These are phyloP conservation scores for Recurvirostra avosetta DNA, from an alignment of 2,113 vertebrate genomes.

Conservation along the genomic window DNA sequence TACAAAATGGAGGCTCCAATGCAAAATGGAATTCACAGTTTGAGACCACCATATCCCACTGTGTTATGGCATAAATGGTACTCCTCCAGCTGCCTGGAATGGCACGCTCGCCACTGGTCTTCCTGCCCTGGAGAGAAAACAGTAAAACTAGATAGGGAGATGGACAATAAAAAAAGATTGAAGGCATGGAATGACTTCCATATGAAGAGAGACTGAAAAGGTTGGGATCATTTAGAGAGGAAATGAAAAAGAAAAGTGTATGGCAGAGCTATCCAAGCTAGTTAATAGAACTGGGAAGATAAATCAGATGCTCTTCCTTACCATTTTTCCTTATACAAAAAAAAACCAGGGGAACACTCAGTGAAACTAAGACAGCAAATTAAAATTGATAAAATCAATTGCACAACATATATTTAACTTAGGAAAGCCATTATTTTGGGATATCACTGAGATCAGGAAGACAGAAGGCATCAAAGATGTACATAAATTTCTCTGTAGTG, in stretches of 20 bases:
- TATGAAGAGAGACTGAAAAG: conserved; percentile 34
- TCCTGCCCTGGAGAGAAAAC: conserved; percentile 6
- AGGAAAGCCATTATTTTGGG: not conserved
- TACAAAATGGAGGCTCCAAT: conserved; percentile 33
- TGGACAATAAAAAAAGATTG: conserved; percentile 52
- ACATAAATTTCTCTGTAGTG: not conserved
- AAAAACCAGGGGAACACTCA: not conserved
- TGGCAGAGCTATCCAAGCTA: conserved; percentile 21
- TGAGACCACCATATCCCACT: not conserved
- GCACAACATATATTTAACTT: not conserved
- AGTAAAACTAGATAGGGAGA: conserved; percentile 36
- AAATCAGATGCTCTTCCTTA: conserved; percentile 29
- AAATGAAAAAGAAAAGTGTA: conserved; percentile 54
- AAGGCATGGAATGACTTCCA: conserved; percentile 55
- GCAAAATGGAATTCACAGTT: conserved; percentile 41
- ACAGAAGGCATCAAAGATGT: not conserved
- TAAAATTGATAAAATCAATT: conserved; percentile 12
- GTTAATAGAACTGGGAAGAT: conserved; percentile 26
- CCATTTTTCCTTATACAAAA: not conserved
- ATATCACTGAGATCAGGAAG: not conserved
- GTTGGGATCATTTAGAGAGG: conserved; percentile 34
- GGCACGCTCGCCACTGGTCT: not conserved
- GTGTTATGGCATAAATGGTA: conserved; percentile 14
- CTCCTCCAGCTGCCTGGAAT: conserved; percentile 5
- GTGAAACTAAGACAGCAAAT: not conserved